A percentile compares a stretch with the other conserved stretches of the same genome.
These are phyloP conservation scores for Neoaliturus tenellus DNA, from an alignment of 2,888 invertebrate genomes.

Conservation along the genomic window DNA sequence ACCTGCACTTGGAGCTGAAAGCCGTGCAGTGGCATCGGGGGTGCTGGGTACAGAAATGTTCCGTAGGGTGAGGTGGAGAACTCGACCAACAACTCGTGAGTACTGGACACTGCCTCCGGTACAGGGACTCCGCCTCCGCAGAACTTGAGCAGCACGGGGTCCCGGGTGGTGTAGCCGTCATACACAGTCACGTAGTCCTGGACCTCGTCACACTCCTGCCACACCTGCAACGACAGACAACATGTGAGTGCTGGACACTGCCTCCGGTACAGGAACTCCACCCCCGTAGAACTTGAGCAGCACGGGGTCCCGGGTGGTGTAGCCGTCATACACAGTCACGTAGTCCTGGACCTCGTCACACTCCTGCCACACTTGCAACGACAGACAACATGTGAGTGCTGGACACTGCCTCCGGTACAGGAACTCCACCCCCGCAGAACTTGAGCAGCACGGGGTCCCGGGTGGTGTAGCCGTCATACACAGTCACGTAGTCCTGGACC, in stretches of 20 bases:
- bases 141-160: slow-evolving; percentile 88
- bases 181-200: slow-evolving; percentile 89
- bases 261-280: slow-evolving; percentile 86
- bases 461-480: slow-evolving; percentile 86
- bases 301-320: slow-evolving; percentile 80
- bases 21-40: slow-evolving; percentile 87
- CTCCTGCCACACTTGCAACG: slow-evolving; percentile 85
- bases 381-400: slow-evolving; percentile 88
- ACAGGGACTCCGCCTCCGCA: slow-evolving; percentile 90
- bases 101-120: slow-evolving; percentile 90
- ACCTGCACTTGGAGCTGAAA: slow-evolving; percentile 92
- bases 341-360: slow-evolving; percentile 92
- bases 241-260: slow-evolving; percentile 92
- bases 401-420: slow-evolving; percentile 90
- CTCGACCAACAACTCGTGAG: slow-evolving; percentile 91
- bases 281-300: slow-evolving; percentile 94
- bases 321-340: slow-evolving; percentile 88
- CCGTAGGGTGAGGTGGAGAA: slow-evolving; percentile 94
- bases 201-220: slow-evolving; percentile 92
- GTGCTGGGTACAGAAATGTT: slow-evolving; percentile 89
- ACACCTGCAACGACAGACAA: slow-evolving; percentile 86
- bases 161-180: slow-evolving; percentile 83
- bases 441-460: slow-evolving; percentile 85
- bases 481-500: slow-evolving; percentile 88
- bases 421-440: slow-evolving; percentile 90